phyloP scores from a whole-genome alignment of 2,888 invertebrate genomes.

The Dichetophora obliterata region DNA sequence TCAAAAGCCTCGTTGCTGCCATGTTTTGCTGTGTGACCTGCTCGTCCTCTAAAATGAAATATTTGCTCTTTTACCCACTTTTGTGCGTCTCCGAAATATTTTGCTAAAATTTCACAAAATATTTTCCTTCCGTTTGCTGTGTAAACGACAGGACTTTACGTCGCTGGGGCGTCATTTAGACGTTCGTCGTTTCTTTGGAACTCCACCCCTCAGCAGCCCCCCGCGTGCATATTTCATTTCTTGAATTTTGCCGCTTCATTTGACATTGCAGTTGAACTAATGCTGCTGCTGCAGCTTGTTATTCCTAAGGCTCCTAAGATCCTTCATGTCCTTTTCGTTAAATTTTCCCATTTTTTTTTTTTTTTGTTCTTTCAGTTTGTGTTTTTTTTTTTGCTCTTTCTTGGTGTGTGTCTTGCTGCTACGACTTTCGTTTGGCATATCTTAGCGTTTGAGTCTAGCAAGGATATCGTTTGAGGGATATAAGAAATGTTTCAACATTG shows the following conservation, averaged over 20 bases:
- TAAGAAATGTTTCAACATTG: slow-evolving; percentile 46
- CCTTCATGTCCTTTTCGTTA: slow-evolving; percentile 31
- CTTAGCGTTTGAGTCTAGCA: slow-evolving; percentile 1
- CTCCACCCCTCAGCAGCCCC: neutral
- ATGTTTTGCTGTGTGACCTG: slow-evolving; percentile 58
- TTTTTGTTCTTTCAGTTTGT: too few relatives aligned
- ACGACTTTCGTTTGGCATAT: slow-evolving; percentile 20
- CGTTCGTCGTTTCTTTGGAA: slow-evolving; percentile 33
- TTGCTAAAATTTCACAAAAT: slow-evolving; percentile 21
- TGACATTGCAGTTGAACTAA: slow-evolving; percentile 53
- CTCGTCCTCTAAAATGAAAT: slow-evolving; percentile 68
- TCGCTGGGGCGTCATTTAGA: slow-evolving; percentile 67
- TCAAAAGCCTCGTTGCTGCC: slow-evolving; percentile 37
- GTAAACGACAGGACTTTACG: slow-evolving; percentile 45
- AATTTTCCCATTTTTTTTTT: slow-evolving; percentile 10
- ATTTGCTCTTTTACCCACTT: slow-evolving; percentile 57
- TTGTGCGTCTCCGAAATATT: slow-evolving; percentile 36
- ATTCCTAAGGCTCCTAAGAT: slow-evolving; percentile 29
- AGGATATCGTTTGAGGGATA: slow-evolving; percentile 19
- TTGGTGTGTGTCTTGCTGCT: neutral
- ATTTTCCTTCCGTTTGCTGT: neutral
- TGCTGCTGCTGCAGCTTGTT: slow-evolving; percentile 22
- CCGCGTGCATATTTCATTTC: slow-evolving; percentile 64
- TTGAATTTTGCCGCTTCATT: slow-evolving; percentile 67
- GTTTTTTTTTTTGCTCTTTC: neutral